These are phyloP conservation scores for Drosophila flavopinicola DNA, from an alignment of 2,888 invertebrate genomes.

Conservation along the genomic window DNA sequence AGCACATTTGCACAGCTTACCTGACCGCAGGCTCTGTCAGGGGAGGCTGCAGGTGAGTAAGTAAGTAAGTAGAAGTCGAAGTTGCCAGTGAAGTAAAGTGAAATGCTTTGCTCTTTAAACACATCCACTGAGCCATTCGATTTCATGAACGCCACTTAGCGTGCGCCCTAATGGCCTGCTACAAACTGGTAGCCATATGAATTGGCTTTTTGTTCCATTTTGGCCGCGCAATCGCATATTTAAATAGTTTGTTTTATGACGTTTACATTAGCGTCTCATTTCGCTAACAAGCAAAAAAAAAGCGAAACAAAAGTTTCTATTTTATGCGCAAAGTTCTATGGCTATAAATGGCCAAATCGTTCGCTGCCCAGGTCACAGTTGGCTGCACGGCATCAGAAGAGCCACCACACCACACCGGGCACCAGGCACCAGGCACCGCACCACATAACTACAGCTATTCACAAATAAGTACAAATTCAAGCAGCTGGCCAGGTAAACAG, in stretches of 20 bases:
- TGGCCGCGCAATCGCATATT: constrained; percentile 65
- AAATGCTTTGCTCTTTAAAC: constrained; percentile 78
- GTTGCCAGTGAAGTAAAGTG: constrained; percentile 48
- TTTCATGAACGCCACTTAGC: constrained; percentile 79
- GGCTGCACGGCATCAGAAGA: constrained; percentile 36
- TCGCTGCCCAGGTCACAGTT: constrained; percentile 68
- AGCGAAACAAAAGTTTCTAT: constrained; percentile 75
- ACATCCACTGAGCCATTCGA: constrained; percentile 68
- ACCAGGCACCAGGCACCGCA: constrained; percentile 5
- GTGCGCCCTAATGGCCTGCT: constrained; percentile 60
- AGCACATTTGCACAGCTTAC: constrained; percentile 78
- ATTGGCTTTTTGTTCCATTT: constrained; percentile 73
- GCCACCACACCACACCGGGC: constrained; percentile 13
- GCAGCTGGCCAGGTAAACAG: constrained; percentile 42
- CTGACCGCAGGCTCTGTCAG: constrained; percentile 60
- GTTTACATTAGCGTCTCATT: constrained; percentile 81
- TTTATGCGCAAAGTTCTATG: constrained; percentile 76
- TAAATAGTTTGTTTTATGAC: constrained; percentile 80
- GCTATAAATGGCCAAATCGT: constrained; percentile 71
- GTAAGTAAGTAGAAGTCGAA: constrained; percentile 4
- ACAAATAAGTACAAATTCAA: constrained; percentile 38
- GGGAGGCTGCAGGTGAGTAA: neutral
- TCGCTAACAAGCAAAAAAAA: constrained; percentile 69
- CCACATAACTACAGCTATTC: constrained; percentile 7
- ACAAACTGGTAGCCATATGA: constrained; percentile 49